Evolutionary conservation across 2,797 vertebrate genomes (phyloP).

Genomic region (Limnodromus scolopaceus): DNA sequence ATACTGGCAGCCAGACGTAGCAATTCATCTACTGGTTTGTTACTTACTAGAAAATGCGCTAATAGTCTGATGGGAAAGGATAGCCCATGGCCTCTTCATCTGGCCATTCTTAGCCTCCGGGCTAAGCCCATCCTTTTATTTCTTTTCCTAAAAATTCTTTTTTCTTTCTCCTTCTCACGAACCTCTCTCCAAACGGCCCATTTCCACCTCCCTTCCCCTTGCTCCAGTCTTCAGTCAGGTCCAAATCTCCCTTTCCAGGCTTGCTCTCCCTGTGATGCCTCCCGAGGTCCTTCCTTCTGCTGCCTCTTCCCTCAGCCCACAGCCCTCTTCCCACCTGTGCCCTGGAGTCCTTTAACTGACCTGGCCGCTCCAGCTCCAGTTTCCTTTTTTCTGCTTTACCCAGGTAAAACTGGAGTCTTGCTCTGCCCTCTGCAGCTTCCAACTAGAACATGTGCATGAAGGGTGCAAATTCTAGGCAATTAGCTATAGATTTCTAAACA

Average conservation of each 20-base stretch:
- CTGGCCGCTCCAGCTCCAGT: not conserved
- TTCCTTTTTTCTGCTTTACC: not conserved
- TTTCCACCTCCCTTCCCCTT: not conserved
- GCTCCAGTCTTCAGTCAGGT: not conserved
- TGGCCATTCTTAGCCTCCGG: not conserved
- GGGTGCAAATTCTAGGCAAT: not conserved
- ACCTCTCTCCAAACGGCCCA: not conserved
- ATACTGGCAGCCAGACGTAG: not conserved
- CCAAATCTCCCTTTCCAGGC: not conserved
- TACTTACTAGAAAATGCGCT: not conserved
- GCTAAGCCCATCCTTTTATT: not conserved
- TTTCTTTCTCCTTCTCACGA: not conserved
- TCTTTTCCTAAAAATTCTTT: not conserved
- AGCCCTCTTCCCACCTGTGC: fast-evolving
- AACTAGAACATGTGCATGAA: not conserved
- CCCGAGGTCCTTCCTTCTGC: not conserved
- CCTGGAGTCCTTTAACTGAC: not conserved
- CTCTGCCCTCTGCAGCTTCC: not conserved
- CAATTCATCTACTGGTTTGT: not conserved
- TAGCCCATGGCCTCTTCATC: not conserved
- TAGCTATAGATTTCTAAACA: not conserved
- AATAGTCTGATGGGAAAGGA: not conserved
- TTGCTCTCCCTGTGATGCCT: not conserved
- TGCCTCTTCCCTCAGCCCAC: not conserved
- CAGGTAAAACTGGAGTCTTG: not conserved